Evolutionary conservation across 2,888 invertebrate genomes (phyloP).

Genomic region (Lepas anatifera): DNA sequence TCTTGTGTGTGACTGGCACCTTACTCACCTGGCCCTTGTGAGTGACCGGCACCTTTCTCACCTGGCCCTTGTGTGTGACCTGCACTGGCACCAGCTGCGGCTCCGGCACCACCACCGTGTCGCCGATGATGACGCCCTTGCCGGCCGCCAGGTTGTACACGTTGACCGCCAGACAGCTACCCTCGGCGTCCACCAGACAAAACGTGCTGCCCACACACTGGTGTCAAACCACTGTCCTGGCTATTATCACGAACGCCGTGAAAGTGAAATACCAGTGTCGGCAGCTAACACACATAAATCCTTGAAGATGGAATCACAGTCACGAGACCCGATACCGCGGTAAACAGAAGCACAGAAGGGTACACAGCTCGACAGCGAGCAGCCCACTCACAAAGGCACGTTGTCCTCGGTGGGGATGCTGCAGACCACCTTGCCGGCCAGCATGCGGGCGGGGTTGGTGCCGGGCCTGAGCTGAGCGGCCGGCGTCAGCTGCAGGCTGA

Average conservation of each 20-base stretch:
- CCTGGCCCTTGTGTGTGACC: background rate
- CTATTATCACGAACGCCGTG: too few relatives aligned
- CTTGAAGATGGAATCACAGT: too few relatives aligned
- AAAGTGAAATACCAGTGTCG: too few relatives aligned
- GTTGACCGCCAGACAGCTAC: constrained; percentile 57
- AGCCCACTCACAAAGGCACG: constrained; percentile 59
- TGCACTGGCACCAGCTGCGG: constrained; percentile 36
- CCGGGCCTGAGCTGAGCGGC: constrained; percentile 48
- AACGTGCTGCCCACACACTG: constrained; percentile 59
- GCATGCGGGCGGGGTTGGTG: constrained; percentile 51
- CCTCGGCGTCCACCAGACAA: constrained; percentile 60
- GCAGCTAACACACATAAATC: too few relatives aligned
- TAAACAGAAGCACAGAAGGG: too few relatives aligned
- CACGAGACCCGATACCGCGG: too few relatives aligned
- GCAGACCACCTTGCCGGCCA: constrained; percentile 67
- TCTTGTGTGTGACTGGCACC: too few relatives aligned
- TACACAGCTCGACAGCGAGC: too few relatives aligned
- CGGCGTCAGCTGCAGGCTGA: constrained; percentile 39
- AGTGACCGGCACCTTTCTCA: too few relatives aligned
- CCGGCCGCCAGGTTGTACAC: constrained; percentile 74
- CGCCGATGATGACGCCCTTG: constrained; percentile 70
- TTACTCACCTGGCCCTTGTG: too few relatives aligned
- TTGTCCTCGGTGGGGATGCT: constrained; percentile 59
- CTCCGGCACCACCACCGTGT: constrained; percentile 68
- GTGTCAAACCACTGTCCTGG: too few relatives aligned